A percentile compares a stretch with the other conserved stretches of the same genome.
phyloP scores from a whole-genome alignment of 1,140 invertebrate genomes.

The Meloidogyne floridensis region DNA sequence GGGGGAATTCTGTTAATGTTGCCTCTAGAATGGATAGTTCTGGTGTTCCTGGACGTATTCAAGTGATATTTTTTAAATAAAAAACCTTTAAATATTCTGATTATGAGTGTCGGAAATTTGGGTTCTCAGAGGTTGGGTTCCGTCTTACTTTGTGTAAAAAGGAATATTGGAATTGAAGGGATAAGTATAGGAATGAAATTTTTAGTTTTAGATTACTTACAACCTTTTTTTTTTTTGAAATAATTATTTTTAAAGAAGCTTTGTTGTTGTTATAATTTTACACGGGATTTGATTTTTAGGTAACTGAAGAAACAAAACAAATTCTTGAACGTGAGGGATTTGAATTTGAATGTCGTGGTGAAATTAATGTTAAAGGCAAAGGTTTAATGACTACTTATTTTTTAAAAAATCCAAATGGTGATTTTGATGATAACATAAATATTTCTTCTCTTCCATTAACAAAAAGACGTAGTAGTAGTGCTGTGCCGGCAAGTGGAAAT shows the following conservation, averaged over 20 bases:
- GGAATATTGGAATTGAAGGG: no score
- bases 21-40: conserved; percentile 69
- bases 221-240: no score
- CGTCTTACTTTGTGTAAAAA: no score
- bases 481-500: not conserved
- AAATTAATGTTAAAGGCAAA: conserved; percentile 65
- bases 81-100: no score
- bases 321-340: conserved; percentile 60
- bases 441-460: not conserved
- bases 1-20: conserved; percentile 93
- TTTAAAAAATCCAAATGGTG: conserved; percentile 11
- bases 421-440: not conserved
- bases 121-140: no score
- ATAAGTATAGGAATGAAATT: no score
- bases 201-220: no score
- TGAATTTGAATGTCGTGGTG: conserved; percentile 63
- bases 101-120: no score
- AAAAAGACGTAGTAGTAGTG: not conserved
- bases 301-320: conserved; percentile 68
- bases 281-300: conserved; percentile 67
- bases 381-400: conserved; percentile 50
- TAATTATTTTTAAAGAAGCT: no score
- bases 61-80: conserved; percentile 68
- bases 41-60: conserved; percentile 54
- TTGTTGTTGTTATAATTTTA: no score